Conservation (phyloP, 2,797 vertebrate genomes). For the Chloroceryle inda region DNA sequence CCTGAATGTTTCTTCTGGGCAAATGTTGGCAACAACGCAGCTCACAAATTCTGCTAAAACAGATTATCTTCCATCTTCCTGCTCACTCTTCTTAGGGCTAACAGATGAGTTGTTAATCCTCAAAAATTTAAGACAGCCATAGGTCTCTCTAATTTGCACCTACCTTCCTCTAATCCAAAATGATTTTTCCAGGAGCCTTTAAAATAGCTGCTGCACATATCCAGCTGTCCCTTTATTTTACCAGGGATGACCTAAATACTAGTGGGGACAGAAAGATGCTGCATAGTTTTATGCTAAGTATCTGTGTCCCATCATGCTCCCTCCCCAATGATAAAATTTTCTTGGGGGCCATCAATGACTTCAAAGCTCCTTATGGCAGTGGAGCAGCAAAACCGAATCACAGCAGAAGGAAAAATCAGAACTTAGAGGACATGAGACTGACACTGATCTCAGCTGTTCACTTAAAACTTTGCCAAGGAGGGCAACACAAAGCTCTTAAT, state of each 20-base stretch:
- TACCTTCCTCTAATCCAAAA: slow-evolving; percentile 16
- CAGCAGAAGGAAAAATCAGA: neutral
- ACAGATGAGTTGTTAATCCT: neutral
- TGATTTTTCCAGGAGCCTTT: slow-evolving; percentile 13
- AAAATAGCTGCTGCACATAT: slow-evolving; percentile 28
- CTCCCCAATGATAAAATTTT: neutral
- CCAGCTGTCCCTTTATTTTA: slow-evolving; percentile 39
- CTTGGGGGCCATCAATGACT: neutral
- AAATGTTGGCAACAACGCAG: neutral
- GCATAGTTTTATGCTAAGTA: neutral
- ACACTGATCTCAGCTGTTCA: neutral
- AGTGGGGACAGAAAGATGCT: neutral
- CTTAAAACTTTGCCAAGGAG: neutral
- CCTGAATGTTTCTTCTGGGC: slow-evolving; percentile 23
- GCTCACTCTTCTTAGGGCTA: neutral
- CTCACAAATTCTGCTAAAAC: slow-evolving; percentile 11
- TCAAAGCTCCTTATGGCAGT: neutral
- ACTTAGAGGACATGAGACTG: neutral
- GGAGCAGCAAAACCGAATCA: neutral
- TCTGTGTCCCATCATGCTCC: neutral
- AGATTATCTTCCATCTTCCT: neutral
- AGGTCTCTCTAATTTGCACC: slow-evolving; percentile 33
- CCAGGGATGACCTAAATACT: neutral
- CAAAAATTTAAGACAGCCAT: neutral
- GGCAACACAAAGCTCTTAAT: neutral